Base-by-base conservation (phyloP, 2,888 invertebrate species). In the Ferdinandea cuprea region DNA sequence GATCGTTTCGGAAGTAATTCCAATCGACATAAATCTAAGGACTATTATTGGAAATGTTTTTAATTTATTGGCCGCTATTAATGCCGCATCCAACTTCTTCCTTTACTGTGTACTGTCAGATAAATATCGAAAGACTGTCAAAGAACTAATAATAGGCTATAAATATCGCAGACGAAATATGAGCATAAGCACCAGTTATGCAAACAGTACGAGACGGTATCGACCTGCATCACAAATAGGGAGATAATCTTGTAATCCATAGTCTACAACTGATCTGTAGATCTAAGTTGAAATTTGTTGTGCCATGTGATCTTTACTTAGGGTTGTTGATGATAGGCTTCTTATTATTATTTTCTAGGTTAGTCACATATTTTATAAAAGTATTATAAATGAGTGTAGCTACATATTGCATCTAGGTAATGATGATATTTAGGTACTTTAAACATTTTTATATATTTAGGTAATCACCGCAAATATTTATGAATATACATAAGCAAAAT, bases 81-180 rank as follows among this genome's bases (percentile, higher is more conserved):
- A 96, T 91, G 94, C 95, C 6, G 94, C 95, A 0, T 93, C 93
- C 56, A 96, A 96, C 91, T 96, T 96, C 90, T 91, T 96, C 86
- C 92, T 96, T 77, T 96, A 96, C 89, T 95, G 95, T 86, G 94
- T 94, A 50, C 93, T 96, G 88, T 95, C 95, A 85, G 94, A 94
- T 88, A 94, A 95, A 87, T 96, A 95, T 90, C 92, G 95, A 48
- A 92, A 92, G 86, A 95, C 94, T 61, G 89, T 90, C 13, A 88
- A 90, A 54, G 88, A 90, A 69, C 87, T 91, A 7, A 87, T 91
- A 30, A 88, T 89, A 5, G 90, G 90, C n/a, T 87, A 88, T 77
- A 88, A 88, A 0, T 88, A 89, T 59, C 52, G 69, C 78, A 87
- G 87, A 15, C 86, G 86, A 21, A 86, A 86, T 46, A 87, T 87